phyloP scores from a whole-genome alignment of 2,113 vertebrate genomes.

The Accipiter virgatus region DNA sequence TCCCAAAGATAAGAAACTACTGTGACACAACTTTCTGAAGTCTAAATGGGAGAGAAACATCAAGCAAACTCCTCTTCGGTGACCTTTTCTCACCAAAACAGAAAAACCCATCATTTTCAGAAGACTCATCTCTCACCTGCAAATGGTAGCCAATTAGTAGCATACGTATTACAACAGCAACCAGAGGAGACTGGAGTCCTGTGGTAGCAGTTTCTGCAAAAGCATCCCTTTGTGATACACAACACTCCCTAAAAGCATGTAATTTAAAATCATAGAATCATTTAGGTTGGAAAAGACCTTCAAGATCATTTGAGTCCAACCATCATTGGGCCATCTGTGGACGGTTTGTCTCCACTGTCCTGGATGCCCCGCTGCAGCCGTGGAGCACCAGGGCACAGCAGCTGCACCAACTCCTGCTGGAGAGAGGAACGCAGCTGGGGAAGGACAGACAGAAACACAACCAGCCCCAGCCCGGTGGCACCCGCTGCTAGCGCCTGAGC shows the following conservation, averaged over 20 bases:
- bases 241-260: rapidly evolving
- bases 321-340: neutral
- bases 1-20: neutral
- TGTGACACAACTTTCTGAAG: neutral
- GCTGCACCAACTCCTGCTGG: neutral
- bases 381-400: neutral
- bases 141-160: neutral
- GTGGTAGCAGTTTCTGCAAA: neutral
- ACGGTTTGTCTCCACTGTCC: neutral
- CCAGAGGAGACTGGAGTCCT: neutral
- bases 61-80: neutral
- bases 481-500: neutral
- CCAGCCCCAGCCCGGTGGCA: rapidly evolving
- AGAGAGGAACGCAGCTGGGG: rapidly evolving
- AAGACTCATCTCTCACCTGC: neutral
- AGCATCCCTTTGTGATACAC: neutral
- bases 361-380: rapidly evolving
- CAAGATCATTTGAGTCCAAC: no score
- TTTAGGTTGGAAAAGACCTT: no score
- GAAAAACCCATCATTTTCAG: neutral
- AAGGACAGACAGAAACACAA: neutral
- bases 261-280: neutral
- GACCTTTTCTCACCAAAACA: neutral
- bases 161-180: neutral
- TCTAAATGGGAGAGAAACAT: neutral